phyloP scores from a whole-genome alignment of 1,140 invertebrate genomes.

The Sesamia nonagrioides region DNA sequence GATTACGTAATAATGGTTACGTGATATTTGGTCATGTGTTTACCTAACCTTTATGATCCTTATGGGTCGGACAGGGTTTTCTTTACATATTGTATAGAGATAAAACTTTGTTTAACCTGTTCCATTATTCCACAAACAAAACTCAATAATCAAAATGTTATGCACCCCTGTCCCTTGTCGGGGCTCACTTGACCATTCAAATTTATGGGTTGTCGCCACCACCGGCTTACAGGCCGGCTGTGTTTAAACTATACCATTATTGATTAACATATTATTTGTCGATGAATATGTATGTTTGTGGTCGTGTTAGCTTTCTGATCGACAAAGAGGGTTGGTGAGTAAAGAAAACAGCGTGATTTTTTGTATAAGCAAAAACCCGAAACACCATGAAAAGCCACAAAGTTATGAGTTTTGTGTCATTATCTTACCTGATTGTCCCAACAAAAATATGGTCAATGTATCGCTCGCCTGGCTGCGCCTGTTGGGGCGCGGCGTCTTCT shows the following conservation, averaged over 20 bases:
- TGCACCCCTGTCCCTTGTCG: constrained; percentile 61
- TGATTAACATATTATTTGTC: constrained; percentile 58
- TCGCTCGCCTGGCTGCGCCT: too few species aligned
- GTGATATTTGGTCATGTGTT: too few species aligned
- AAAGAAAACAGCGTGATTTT: too few species aligned
- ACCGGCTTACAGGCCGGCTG: constrained; percentile 50
- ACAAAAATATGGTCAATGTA: too few species aligned
- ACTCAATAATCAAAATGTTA: constrained; percentile 56
- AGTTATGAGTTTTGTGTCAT: too few species aligned
- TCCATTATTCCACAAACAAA: background rate
- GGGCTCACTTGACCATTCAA: constrained; percentile 77
- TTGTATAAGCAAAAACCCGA: too few species aligned
- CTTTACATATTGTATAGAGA: background rate
- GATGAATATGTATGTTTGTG: constrained; percentile 47
- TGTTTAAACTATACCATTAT: constrained; percentile 46
- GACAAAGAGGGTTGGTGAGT: background rate
- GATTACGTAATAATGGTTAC: too few species aligned
- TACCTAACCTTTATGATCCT: too few species aligned
- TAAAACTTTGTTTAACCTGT: background rate
- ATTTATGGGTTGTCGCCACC: constrained; percentile 75
- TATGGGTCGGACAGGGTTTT: too few species aligned
- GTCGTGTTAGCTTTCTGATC: background rate
- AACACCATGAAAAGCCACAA: too few species aligned
- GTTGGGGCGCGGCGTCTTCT: too few species aligned
- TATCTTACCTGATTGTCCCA: too few species aligned